A percentile compares a stretch with the other conserved stretches of the same genome.
Conservation (phyloP, 2,113 vertebrate genomes). For the Natator depressus region DNA sequence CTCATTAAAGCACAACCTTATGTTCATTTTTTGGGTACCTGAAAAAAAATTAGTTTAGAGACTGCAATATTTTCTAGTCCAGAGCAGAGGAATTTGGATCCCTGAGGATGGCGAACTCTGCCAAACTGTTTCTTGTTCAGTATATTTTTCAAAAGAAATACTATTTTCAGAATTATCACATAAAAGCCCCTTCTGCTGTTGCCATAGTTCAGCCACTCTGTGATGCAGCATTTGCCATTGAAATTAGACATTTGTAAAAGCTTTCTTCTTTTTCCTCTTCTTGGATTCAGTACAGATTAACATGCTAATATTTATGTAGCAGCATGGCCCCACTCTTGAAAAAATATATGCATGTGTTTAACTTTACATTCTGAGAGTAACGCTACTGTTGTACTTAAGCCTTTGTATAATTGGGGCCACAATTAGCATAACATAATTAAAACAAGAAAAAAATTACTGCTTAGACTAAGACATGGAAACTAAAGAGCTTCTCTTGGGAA, state of each 20-base stretch:
- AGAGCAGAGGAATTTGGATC: background rate
- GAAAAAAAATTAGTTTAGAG: background rate
- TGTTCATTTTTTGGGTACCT: background rate
- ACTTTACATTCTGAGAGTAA: background rate
- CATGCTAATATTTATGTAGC: background rate
- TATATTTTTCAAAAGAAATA: background rate
- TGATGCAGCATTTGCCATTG: background rate
- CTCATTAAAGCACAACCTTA: background rate
- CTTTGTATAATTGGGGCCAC: background rate
- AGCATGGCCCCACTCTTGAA: background rate
- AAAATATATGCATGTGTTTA: background rate
- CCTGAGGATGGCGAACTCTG: background rate
- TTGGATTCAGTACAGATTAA: background rate
- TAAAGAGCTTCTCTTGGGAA: background rate
- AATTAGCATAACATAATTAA: background rate
- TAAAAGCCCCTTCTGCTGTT: background rate
- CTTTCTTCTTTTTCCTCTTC: background rate
- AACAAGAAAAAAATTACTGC: background rate
- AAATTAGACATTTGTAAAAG: background rate
- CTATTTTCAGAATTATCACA: background rate
- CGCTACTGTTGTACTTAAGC: background rate
- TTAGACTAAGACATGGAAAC: background rate
- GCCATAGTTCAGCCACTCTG: background rate
- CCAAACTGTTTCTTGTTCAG: background rate
- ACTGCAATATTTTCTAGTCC: background rate